Evolutionary conservation across 2,797 vertebrate genomes (phyloP), one percentile per base, ranked within the genome.

Genomic region (Coilia nasus): DNA sequence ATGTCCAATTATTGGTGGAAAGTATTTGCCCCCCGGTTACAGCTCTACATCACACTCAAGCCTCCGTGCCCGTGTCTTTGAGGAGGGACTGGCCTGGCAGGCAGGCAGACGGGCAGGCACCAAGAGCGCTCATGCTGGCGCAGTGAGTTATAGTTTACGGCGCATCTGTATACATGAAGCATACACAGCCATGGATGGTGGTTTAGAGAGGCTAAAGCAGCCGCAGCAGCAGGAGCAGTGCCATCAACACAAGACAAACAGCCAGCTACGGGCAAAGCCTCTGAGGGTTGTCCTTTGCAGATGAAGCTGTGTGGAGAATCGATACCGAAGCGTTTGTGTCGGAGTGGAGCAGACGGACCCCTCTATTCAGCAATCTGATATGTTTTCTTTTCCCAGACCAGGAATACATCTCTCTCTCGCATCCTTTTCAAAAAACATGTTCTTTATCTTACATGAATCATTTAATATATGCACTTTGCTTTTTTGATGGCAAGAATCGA

Each of bases 381-480:
- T 88, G 89, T 88, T 91, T 92, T 35, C 92, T 35, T 92, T 90
- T 28, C 11, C 21, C 21, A 71, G 50, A 47, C 90, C 89, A 81
- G 90, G 93, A 92, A 91, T 10, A 17, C 28, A 14, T 11, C 31
- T 78, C 17, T 7, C 19, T 2, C 71, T 21, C 31, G 31, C 71
- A 44, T 88, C 86, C 85, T 87, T 89, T 87, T 87, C 87, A 54
- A 57, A 84, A 91, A 90, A 89, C 87, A 88, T 82, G 87, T 90
- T 84, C 90, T 92, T 92, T 91, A 93, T 93, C 91, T 90, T 90
- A 90, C 92, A 92, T 91, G 88, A 94, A 92, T 92, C 92, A 92
- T 93, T 93, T 93, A 93, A 94, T 93, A 87, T 92, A 92, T 93
- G 91, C 90, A 91, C 90, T 94, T 92, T 92, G 89, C 89, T 93